Percentiles rank a stretch among this genome's conserved stretches.
Evolutionary conservation across 2,888 invertebrate species (phyloP).

Genomic region (Drosophila peninsularis): DNA sequence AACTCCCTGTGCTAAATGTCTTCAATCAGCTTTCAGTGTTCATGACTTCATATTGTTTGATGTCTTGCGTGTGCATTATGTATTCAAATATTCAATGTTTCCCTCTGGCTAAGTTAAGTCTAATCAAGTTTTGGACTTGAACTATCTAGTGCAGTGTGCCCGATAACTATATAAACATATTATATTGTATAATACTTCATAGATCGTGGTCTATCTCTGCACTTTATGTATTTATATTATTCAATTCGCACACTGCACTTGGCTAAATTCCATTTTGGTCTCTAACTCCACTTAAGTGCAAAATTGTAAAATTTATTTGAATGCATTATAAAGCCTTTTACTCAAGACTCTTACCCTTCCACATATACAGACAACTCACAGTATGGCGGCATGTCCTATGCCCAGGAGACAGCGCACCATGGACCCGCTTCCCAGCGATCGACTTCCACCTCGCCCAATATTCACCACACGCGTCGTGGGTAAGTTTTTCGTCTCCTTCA

Average conservation of each 20-base stretch:
- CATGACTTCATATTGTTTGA: constrained; percentile 70
- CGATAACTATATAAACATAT: constrained; percentile 5
- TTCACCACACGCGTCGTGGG: constrained; percentile 82
- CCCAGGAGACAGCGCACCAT: constrained; percentile 71
- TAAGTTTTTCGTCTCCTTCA: constrained; percentile 56
- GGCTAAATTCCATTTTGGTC: constrained; percentile 26
- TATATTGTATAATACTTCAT: background rate
- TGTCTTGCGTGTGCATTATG: constrained; percentile 69
- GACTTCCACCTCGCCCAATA: constrained; percentile 82
- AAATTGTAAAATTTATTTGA: constrained; percentile 12
- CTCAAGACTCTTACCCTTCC: constrained; percentile 1
- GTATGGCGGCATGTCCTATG: constrained; percentile 73
- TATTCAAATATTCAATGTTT: constrained; percentile 47
- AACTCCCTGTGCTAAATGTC: background rate
- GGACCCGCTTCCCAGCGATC: constrained; percentile 75
- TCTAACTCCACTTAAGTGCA: constrained; percentile 34
- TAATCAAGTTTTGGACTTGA: constrained; percentile 37
- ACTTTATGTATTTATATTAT: constrained; percentile 2
- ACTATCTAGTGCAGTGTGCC: constrained; percentile 46
- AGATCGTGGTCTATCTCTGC: background rate
- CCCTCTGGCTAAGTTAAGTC: constrained; percentile 57
- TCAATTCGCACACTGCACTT: constrained; percentile 22
- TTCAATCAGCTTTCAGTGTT: constrained; percentile 69
- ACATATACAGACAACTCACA: constrained; percentile 70
- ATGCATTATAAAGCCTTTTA: background rate